Evolutionary conservation across 1,140 invertebrate species (phyloP), one percentile per base, ranked within the genome.

Genomic region (Drosophila erecta): DNA sequence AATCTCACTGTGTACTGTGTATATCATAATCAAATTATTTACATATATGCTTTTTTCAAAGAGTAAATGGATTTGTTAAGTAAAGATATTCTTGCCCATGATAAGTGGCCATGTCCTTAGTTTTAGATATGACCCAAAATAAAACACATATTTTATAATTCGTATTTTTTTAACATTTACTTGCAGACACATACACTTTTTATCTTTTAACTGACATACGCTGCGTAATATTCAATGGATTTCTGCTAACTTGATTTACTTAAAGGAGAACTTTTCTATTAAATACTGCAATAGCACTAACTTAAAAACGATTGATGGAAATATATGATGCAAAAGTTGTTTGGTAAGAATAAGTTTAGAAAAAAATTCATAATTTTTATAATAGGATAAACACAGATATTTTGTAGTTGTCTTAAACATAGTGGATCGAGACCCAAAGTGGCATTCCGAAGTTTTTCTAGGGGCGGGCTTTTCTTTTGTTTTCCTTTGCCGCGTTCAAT

Each of bases 211-310:
- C 37, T 49, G 47, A 22, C 44, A 38, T 35, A 61, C 27, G 17
- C 12, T 49, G 44, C 40, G 15, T 60, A 61, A 54, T 73, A 71
- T 72, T 75, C 72, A 65, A 65, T 64, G 67, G 56, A 54, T 74
- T 62, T 75, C 49, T 65, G 71, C 51, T 76, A 67, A 76, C 49
- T 75, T 67, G 49, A 40, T 66, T 76, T 55, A 76, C 73, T 76
- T 76, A 76, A 24, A 59, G 35, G 44, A 74, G 65, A 84, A 67
- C 62, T 47, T 76, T 85, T 77, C 73, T 85, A 65, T 62, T 85
- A 77, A 85, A 85, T 85, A 85, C 81, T 85, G 81, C 81, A 80
- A 85, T 85, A 85, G 81, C 81, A 85, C 66, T 85, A 80, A 77
- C 81, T 70, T 85, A 73, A 86, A 85, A 75, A 77, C 72, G 64